phyloP scores from a whole-genome alignment of 1,140 invertebrate species.

The Nixonia krombeini region DNA sequence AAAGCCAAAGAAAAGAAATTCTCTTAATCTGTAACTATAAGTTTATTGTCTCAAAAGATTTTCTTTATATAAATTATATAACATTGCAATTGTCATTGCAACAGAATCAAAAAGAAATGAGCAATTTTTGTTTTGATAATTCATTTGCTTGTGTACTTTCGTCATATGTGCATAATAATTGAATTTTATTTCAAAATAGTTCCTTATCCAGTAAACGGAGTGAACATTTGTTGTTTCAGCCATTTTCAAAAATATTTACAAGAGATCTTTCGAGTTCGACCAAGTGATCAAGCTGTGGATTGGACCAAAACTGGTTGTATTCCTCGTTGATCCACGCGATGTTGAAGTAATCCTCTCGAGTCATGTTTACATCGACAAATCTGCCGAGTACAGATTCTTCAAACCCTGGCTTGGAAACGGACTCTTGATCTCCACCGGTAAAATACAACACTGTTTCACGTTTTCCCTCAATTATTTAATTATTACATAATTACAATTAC shows the following conservation, averaged over 20 bases:
- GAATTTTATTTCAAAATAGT: too few relatives aligned
- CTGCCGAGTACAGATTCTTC: constrained; percentile 80
- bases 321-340: constrained; percentile 81
- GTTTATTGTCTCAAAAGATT: too few relatives aligned
- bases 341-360: constrained; percentile 82
- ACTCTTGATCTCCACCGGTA: constrained; percentile 82
- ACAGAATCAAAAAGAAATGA: too few relatives aligned
- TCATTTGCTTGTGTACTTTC: too few relatives aligned
- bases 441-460: constrained; percentile 19
- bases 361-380: constrained; percentile 82
- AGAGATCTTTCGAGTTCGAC: constrained; percentile 74
- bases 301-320: constrained; percentile 80
- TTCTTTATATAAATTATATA: too few relatives aligned
- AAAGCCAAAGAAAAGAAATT: too few relatives aligned
- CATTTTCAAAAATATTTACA: constrained; percentile 77
- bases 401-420: constrained; percentile 83
- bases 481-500: not conserved
- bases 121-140: too few relatives aligned
- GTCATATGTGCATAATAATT: too few relatives aligned
- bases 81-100: too few relatives aligned
- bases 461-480: not conserved
- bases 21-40: too few relatives aligned
- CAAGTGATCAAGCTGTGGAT: constrained; percentile 80
- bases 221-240: too few relatives aligned
- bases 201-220: too few relatives aligned